A percentile compares a stretch with the other conserved stretches of the same genome.
Evolutionary conservation across 1,140 invertebrate genomes (phyloP).

Genomic region (Caenorhabditis brenneri): DNA sequence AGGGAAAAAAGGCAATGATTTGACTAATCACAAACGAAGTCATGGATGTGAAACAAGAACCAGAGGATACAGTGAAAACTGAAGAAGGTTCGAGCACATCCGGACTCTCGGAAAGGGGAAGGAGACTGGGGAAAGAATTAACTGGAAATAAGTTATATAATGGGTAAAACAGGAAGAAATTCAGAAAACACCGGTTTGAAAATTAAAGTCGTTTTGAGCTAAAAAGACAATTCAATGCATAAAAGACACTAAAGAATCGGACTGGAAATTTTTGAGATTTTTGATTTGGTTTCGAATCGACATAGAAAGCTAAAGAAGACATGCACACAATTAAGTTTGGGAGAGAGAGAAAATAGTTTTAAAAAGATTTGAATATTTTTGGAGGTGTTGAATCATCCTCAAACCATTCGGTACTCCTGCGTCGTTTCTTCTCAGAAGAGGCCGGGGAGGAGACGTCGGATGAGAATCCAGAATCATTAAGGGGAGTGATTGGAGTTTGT

Average conservation of each 20-base stretch:
- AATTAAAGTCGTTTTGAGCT: not conserved
- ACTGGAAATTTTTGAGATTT: slow-evolving; percentile 26
- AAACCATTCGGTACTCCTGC: slow-evolving; percentile 3
- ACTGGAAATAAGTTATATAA: not conserved
- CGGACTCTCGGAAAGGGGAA: slow-evolving; percentile 19
- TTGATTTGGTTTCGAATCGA: slow-evolving; percentile 32
- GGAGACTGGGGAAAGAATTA: not conserved
- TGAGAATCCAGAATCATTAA: slow-evolving; percentile 25
- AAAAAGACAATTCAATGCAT: not conserved
- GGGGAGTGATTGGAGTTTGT: not conserved
- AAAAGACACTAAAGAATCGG: not conserved
- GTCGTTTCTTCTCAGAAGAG: slow-evolving; percentile 8
- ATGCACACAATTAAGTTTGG: no score
- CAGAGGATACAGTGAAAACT: not conserved
- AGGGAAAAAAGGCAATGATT: not conserved
- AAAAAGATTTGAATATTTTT: not conserved
- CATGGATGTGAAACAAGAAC: slow-evolving; percentile 34
- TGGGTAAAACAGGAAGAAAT: not conserved
- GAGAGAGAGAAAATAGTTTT: no score
- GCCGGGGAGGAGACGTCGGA: not conserved
- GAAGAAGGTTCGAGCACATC: slow-evolving; percentile 31
- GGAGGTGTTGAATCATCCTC: not conserved
- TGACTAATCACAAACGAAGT: slow-evolving; percentile 42
- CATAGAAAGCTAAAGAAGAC: slow-evolving; percentile 16
- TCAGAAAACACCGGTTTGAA: not conserved